Evolutionary conservation across 1,140 invertebrate genomes (phyloP), one percentile per base, ranked within the genome.

Genomic region (Nasonia giraulti): DNA sequence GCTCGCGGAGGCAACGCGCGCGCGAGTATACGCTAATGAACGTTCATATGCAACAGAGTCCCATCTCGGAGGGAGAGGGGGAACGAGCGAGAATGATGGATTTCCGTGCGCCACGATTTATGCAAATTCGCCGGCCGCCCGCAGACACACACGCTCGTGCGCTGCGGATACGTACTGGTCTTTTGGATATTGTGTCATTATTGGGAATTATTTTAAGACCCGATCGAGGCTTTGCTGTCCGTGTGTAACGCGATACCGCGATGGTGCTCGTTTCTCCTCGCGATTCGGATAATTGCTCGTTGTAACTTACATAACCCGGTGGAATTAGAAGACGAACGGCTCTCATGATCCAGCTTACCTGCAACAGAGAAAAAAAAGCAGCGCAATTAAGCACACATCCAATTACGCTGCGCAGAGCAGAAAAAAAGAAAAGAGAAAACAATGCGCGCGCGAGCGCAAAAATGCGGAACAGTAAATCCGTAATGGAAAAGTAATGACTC

Each of bases 101-200:
- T 84, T 78, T 37, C 40, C 74, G 11, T 40, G 40, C 31, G 20
- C 76, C 31, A 20, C 78, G 66, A 84, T 84, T 84, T 84, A 84
- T 84, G 77, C 37, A 73, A 84, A 84, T 80, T 80, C 37, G 4
- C 62, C 23, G 1, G 6, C 55, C 17, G 55, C 55, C 55, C 55
- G 55, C 2, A 14, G 33, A 40, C 40, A 69, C 40, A 69, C 40
- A n/a, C 3, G 7, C 17, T 62, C 14, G 55, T 7, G 6, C 1
- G 6, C 6, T n/a, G 27, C 27, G 20, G 20, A 20, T 62, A 44
- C 20, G 3, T 4, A 44, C 40, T 11, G 20, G n/a, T 6, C 23
- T 8, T 33, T 47, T 2, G 44, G 31, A n/a, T 68, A 20, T 55
- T 14, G 27, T 33, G 27, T 27, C 31, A 40, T 40, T 75, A n/a